Evolutionary conservation across 2,888 invertebrate genomes (phyloP).

Genomic region (Phaedon cochleariae): DNA sequence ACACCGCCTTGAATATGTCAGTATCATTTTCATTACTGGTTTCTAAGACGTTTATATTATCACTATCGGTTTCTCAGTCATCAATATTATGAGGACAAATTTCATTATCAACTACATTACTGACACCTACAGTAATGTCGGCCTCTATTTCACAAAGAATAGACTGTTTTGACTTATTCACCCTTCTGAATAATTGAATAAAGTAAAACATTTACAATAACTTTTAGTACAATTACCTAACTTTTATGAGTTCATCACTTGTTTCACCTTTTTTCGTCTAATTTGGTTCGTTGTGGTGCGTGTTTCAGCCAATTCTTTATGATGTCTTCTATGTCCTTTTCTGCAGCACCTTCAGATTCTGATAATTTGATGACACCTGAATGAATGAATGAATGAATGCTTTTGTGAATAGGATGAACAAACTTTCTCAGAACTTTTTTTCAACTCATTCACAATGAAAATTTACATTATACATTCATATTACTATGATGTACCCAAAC

Average conservation of each 20-base stretch:
- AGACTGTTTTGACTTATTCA: conserved; percentile 1
- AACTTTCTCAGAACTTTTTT: not conserved
- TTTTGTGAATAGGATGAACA: too few relatives aligned
- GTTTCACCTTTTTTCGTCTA: not conserved
- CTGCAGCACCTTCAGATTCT: not conserved
- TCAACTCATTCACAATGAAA: not conserved
- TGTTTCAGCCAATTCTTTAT: not conserved
- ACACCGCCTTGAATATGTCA: not conserved
- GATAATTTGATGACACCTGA: conserved; percentile 7
- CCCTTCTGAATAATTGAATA: conserved; percentile 10
- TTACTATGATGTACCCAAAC: too few relatives aligned
- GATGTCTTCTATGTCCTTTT: not conserved
- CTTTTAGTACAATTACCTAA: not conserved
- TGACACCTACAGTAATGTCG: not conserved
- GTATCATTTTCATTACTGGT: not conserved
- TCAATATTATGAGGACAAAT: not conserved
- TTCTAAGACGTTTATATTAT: not conserved
- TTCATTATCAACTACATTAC: not conserved
- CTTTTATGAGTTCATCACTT: not conserved
- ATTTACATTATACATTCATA: not conserved
- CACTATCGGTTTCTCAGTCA: conserved; percentile 1
- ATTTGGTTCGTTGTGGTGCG: conserved; percentile 4
- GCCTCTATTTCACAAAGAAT: conserved; percentile 5
- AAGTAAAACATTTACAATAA: not conserved
- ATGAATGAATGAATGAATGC: too few relatives aligned